phyloP scores from a whole-genome alignment of 2,888 invertebrate species.

The Andrena haemorrhoa region DNA sequence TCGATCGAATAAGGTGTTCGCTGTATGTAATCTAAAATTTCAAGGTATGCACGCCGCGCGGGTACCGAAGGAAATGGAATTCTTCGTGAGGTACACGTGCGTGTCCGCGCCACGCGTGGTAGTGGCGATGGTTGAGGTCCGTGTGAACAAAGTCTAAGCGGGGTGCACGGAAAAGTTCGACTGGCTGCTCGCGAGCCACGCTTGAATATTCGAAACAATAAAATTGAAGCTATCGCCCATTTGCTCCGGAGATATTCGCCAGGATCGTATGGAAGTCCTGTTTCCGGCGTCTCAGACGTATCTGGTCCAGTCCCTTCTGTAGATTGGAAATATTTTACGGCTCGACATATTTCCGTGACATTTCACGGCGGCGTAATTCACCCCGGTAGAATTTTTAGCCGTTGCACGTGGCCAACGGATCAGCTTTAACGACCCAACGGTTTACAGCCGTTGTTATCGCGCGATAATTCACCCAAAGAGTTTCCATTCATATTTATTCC shows the following conservation, averaged over 20 bases:
- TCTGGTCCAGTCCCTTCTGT: not conserved
- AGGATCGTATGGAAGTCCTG: not conserved
- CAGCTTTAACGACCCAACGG: not conserved
- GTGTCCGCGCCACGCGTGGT: constrained; percentile 11
- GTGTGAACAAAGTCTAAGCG: not conserved
- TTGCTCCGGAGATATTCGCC: constrained; percentile 24
- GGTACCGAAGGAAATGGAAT: constrained; percentile 63
- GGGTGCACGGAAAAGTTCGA: constrained; percentile 33
- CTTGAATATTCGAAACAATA: constrained; percentile 36
- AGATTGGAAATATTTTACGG: constrained; percentile 12
- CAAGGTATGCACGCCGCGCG: constrained; percentile 23
- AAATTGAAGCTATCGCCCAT: constrained; percentile 36
- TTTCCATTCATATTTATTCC: constrained; percentile 13
- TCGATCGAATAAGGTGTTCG: constrained; percentile 15
- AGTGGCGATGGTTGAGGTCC: not conserved
- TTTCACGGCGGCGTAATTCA: not conserved
- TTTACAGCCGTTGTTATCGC: constrained; percentile 2
- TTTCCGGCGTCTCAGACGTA: not conserved
- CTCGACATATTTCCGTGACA: not conserved
- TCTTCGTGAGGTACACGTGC: constrained; percentile 33
- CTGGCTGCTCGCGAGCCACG: constrained; percentile 24
- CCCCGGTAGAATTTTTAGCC: not conserved
- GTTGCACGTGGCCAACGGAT: too few species aligned
- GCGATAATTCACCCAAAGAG: not conserved
- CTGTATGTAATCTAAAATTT: constrained; percentile 38